Conservation (phyloP, 2,888 invertebrate species). For the Deilephila elpenor region DNA sequence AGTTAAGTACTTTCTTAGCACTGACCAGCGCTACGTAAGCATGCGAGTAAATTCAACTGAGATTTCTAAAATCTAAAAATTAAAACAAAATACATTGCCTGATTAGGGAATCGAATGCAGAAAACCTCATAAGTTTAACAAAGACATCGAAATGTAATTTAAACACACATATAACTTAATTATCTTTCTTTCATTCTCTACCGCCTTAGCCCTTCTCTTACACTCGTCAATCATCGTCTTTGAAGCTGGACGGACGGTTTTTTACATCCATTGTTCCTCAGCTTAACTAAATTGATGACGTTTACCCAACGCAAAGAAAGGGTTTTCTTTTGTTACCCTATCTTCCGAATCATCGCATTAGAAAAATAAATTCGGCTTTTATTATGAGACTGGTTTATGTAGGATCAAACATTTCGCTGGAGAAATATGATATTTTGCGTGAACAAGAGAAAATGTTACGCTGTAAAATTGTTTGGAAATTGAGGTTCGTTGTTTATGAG, state of each 20-base stretch:
- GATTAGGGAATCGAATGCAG: no score
- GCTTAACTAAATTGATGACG: conserved; percentile 60
- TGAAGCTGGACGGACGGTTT: conserved; percentile 45
- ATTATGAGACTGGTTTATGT: conserved; percentile 24
- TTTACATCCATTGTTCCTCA: conserved; percentile 57
- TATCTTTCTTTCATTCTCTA: background rate
- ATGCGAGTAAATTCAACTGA: no score
- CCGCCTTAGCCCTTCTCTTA: background rate
- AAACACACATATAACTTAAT: background rate
- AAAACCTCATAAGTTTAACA: no score
- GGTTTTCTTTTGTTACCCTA: conserved; percentile 54
- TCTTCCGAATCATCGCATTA: conserved; percentile 48
- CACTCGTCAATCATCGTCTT: conserved; percentile 70
- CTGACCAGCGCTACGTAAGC: no score
- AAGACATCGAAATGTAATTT: background rate
- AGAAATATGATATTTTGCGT: conserved; percentile 24
- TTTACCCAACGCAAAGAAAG: conserved; percentile 57
- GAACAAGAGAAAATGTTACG: background rate
- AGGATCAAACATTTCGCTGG: conserved; percentile 16
- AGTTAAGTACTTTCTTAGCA: no score
- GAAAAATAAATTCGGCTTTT: conserved; percentile 32
- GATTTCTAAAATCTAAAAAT: no score
- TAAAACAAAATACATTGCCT: no score
- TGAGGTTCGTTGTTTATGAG: background rate
- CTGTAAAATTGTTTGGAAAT: no score